Evolutionary conservation across 1,140 invertebrate genomes (phyloP).

Genomic region (Drosophila parvula): DNA sequence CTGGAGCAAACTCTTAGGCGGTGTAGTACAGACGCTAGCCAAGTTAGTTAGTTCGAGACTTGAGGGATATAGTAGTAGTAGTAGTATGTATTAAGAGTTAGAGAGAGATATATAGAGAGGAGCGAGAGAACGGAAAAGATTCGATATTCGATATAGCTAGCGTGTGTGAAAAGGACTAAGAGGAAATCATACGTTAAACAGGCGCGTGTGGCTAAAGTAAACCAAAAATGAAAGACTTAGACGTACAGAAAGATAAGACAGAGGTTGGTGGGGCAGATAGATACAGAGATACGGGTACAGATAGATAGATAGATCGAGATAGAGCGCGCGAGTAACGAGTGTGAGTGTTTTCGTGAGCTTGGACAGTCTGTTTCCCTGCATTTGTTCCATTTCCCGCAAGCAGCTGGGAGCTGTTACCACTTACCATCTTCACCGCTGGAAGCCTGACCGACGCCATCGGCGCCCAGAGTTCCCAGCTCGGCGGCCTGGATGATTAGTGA

Average conservation of each 20-base stretch:
- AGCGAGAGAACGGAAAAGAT: constrained; percentile 52
- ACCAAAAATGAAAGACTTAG: constrained; percentile 62
- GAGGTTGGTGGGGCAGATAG: constrained; percentile 34
- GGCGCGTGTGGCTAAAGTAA: constrained; percentile 67
- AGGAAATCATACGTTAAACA: constrained; percentile 62
- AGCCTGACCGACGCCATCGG: constrained; percentile 83
- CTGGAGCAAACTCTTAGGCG: constrained; percentile 70
- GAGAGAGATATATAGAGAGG: constrained; percentile 24
- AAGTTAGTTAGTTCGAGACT: constrained; percentile 53
- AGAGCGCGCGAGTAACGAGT: constrained; percentile 74
- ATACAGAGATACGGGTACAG: constrained; percentile 43
- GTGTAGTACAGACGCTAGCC: constrained; percentile 72
- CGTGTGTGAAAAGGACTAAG: constrained; percentile 61
- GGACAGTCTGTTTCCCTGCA: constrained; percentile 49
- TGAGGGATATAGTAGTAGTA: constrained; percentile 27
- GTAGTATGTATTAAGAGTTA: constrained; percentile 28
- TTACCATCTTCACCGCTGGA: constrained; percentile 84
- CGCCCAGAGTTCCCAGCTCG: constrained; percentile 87
- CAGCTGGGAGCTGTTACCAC: constrained; percentile 34
- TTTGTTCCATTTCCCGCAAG: constrained; percentile 2
- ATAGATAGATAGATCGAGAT: constrained; percentile 52
- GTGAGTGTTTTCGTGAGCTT: constrained; percentile 60
- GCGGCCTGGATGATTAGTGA: constrained; percentile 98
- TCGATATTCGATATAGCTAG: constrained; percentile 40
- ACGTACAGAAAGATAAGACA: constrained; percentile 62